Evolutionary conservation across 2,797 vertebrate genomes (phyloP).

Genomic region (Chiroxiphia lanceolata): DNA sequence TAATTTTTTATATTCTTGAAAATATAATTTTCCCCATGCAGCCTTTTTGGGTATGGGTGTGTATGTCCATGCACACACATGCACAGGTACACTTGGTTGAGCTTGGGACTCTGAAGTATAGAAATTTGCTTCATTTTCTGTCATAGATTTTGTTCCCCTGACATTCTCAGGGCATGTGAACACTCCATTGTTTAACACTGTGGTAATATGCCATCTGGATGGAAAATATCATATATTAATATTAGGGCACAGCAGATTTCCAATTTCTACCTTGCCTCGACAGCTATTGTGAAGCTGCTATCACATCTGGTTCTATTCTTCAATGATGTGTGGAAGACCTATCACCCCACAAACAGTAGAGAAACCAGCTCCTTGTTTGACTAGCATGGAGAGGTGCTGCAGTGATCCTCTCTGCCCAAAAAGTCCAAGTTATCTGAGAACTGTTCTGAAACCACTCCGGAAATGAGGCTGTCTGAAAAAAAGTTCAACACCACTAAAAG

Average conservation of each 20-base stretch:
- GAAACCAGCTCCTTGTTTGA: background rate
- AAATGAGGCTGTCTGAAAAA: background rate
- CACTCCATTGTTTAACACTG: background rate
- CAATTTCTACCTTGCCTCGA: background rate
- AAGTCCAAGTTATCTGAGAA: background rate
- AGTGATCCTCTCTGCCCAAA: background rate
- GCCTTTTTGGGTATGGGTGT: rapidly evolving
- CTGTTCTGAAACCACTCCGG: background rate
- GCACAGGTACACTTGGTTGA: background rate
- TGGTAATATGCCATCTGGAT: background rate
- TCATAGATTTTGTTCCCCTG: background rate
- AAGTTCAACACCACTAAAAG: background rate
- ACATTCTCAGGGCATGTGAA: background rate
- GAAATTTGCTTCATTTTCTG: background rate
- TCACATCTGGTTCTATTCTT: background rate
- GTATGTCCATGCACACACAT: background rate
- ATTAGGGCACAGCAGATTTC: background rate
- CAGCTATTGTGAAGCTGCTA: background rate
- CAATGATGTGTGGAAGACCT: background rate
- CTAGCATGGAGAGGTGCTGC: rapidly evolving
- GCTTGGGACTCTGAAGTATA: background rate
- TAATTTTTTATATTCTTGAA: background rate
- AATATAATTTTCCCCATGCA: background rate
- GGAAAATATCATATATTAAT: background rate
- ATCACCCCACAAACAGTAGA: background rate